Evolutionary conservation across 2,113 vertebrate genomes (phyloP), one percentile per base, ranked within the genome.

Genomic region (Peromyscus californicus): DNA sequence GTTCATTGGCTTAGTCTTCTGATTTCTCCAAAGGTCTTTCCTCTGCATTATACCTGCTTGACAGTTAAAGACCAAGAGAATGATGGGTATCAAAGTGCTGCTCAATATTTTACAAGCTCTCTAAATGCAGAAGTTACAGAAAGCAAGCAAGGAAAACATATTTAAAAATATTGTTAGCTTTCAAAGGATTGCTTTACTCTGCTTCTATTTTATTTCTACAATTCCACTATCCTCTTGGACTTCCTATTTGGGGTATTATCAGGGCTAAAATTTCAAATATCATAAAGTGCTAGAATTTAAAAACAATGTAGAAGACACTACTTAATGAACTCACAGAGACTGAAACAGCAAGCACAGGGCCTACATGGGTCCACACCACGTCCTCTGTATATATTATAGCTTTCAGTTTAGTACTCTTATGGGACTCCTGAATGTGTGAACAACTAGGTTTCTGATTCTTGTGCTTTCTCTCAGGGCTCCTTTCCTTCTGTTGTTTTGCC

Each of bases 111-210:
- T 13, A 42, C 12, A 51, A 22, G 42, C 76, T 29, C 0, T 69
- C 45, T 45, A 67, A 69, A 74, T 6, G 10, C 57, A 90, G 75
- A 61, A 80, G 3, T 54, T 13, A 82, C n/a, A 96, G 59, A 72
- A 11, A 59, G 21, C 69, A 90, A 96, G 19, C 11, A 72, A 63
- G 29, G 45, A 85, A 93, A 51, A 39, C 33, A 31, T 5, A 79
- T 94, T 95, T 82, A 65, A 26, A 84, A 74, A 9, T 79, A 95
- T 36, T n/a, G 54, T 13, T 74, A 15, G 1, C 70, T 76, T 85
- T 42, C 79, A 86, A 88, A 69, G 75, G 42, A 42, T 63, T 70
- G 22, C 45, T 89, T 94, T 57, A 69, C 61, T 97, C 78, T 96
- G 31, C 24, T 92, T 75, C 86, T 84, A 90, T 51, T 85, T 84